These are phyloP conservation scores for Crocodylus rhombifer DNA, from an alignment of 2,797 vertebrate genomes.

Conservation along the genomic window DNA sequence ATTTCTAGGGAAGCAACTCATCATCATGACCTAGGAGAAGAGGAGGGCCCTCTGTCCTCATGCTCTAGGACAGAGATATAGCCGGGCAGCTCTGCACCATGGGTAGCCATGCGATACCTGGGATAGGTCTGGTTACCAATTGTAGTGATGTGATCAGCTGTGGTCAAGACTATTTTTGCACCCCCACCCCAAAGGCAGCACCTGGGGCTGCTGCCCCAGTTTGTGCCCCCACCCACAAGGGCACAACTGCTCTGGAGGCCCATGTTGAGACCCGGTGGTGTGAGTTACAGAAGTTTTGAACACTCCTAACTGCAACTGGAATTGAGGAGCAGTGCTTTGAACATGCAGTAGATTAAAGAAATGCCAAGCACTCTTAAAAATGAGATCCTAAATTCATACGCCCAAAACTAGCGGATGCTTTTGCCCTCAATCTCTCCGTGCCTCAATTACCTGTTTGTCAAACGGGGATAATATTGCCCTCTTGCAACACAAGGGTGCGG, in stretches of 20 bases:
- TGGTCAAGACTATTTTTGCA: no score
- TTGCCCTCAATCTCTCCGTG: background rate
- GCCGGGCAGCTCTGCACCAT: no score
- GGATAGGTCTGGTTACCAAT: no score
- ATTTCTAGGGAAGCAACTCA: background rate
- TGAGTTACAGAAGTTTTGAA: background rate
- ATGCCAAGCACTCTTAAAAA: background rate
- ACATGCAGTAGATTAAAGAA: background rate
- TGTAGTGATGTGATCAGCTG: no score
- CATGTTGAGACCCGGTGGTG: background rate
- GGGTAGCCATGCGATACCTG: no score
- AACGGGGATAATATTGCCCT: background rate
- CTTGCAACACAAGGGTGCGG: background rate
- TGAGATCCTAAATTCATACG: background rate
- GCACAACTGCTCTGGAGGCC: background rate
- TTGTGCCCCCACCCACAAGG: no score
- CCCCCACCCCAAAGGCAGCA: no score
- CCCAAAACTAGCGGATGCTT: background rate
- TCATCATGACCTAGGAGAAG: no score
- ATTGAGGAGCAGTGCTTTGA: background rate
- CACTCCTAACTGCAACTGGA: background rate
- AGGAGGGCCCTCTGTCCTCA: background rate
- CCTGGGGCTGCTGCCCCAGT: no score
- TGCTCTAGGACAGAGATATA: background rate
- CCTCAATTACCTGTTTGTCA: background rate